Evolutionary conservation across 2,797 vertebrate genomes (phyloP).

Genomic region (Sorex maritimensis): DNA sequence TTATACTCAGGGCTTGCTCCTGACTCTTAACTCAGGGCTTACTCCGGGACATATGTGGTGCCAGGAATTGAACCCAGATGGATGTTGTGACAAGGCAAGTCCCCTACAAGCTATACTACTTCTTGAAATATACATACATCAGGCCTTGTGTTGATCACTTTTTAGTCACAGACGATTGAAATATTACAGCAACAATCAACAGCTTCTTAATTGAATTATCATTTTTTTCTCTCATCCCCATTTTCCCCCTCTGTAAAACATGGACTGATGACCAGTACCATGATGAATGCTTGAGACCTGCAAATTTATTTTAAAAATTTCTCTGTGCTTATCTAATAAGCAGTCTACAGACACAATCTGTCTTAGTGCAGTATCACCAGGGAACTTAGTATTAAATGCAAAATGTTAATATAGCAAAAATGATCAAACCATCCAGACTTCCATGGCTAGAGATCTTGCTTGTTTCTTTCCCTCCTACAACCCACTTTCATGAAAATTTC

Average conservation of each 20-base stretch:
- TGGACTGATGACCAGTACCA: background rate
- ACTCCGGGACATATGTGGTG: too few relatives aligned
- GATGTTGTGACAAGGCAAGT: too few relatives aligned
- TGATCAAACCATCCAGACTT: background rate
- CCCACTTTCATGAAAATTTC: background rate
- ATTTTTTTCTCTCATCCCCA: background rate
- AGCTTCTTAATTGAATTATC: background rate
- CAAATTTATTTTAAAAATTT: conserved; percentile 44
- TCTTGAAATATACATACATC: background rate
- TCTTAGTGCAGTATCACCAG: background rate
- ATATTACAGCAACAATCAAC: conserved; percentile 1
- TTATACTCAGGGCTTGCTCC: too few relatives aligned
- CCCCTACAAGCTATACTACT: too few relatives aligned
- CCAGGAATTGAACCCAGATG: too few relatives aligned
- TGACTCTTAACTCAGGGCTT: too few relatives aligned
- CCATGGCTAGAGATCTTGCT: background rate
- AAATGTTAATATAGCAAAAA: background rate
- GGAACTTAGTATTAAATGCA: background rate
- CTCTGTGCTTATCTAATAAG: background rate
- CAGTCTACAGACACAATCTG: background rate
- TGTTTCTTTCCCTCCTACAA: background rate
- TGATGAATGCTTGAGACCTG: background rate
- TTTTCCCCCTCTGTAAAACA: conserved; percentile 50
- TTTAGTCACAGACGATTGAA: conserved; percentile 17
- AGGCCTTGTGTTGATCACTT: background rate